These are phyloP conservation scores for Drosophila asahinai DNA, from an alignment of 1,140 invertebrate species.

Conservation along the genomic window DNA sequence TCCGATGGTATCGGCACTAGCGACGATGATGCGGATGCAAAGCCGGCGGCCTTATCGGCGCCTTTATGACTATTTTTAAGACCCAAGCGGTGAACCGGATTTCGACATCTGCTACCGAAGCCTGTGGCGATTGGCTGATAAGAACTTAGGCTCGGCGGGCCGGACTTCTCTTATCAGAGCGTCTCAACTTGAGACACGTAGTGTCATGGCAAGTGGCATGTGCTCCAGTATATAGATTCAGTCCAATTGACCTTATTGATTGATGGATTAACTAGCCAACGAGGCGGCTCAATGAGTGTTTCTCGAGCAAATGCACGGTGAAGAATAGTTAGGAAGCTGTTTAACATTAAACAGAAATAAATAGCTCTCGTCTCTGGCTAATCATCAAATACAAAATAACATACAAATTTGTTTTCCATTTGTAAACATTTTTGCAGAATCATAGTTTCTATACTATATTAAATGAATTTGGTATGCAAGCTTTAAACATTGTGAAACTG, in stretches of 20 bases:
- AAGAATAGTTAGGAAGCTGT: background rate
- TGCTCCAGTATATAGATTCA: constrained; percentile 7
- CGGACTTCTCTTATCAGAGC: constrained; percentile 33
- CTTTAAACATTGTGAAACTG: background rate
- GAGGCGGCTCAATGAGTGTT: background rate
- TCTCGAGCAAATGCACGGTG: background rate
- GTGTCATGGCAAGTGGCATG: constrained; percentile 24
- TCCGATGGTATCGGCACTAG: background rate
- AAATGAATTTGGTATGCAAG: background rate
- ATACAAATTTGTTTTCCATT: too few relatives aligned
- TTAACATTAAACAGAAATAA: too few relatives aligned
- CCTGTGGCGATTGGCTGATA: constrained; percentile 45
- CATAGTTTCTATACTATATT: background rate
- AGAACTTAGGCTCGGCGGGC: constrained; percentile 38
- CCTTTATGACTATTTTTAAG: constrained; percentile 37
- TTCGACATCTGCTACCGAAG: constrained; percentile 19
- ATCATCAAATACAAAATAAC: too few relatives aligned
- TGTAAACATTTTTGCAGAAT: background rate
- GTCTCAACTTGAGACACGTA: constrained; percentile 27
- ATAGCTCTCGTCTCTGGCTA: background rate
- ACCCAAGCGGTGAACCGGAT: constrained; percentile 61
- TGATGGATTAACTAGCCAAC: constrained; percentile 12
- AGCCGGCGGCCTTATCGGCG: constrained; percentile 19
- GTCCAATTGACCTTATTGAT: constrained; percentile 40
- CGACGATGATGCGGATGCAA: constrained; percentile 62